These are phyloP conservation scores for Glaucopsyche alexis DNA, from an alignment of 2,888 invertebrate genomes.

Conservation along the genomic window DNA sequence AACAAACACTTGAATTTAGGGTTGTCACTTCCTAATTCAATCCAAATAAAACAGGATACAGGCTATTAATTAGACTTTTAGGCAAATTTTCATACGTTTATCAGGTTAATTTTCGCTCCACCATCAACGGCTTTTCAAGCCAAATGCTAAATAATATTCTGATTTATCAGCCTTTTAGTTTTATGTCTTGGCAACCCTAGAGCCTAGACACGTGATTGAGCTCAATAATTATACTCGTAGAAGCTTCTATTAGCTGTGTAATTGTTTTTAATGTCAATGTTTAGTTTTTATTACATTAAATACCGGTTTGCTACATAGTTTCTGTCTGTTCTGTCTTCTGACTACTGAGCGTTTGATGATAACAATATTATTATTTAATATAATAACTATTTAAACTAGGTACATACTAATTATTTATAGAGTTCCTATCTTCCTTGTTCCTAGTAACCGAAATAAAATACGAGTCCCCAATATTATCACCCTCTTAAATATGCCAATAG, in stretches of 20 bases:
- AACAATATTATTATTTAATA: not conserved
- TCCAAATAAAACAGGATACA: not conserved
- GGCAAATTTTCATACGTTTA: not conserved
- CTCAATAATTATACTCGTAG: slow-evolving; percentile 20
- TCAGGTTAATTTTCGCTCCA: not conserved
- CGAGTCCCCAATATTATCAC: not conserved
- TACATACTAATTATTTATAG: not conserved
- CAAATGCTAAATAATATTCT: not conserved
- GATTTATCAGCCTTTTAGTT: not conserved
- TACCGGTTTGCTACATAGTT: slow-evolving; percentile 2
- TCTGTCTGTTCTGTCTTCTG: not conserved
- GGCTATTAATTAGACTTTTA: not conserved
- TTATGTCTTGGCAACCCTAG: not conserved
- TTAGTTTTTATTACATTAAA: slow-evolving; percentile 2
- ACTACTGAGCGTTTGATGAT: not conserved
- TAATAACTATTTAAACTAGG: no score
- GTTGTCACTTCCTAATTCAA: not conserved
- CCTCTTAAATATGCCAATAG: not conserved
- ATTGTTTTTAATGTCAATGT: slow-evolving; percentile 26
- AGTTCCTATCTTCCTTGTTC: no score
- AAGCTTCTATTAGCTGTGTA: slow-evolving; percentile 23
- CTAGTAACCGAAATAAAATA: not conserved
- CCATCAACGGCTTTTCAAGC: not conserved
- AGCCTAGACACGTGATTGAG: slow-evolving; percentile 13
- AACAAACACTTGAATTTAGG: not conserved